These are phyloP conservation scores for Liparis tanakae DNA, from an alignment of 2,797 vertebrate genomes.

Conservation along the genomic window DNA sequence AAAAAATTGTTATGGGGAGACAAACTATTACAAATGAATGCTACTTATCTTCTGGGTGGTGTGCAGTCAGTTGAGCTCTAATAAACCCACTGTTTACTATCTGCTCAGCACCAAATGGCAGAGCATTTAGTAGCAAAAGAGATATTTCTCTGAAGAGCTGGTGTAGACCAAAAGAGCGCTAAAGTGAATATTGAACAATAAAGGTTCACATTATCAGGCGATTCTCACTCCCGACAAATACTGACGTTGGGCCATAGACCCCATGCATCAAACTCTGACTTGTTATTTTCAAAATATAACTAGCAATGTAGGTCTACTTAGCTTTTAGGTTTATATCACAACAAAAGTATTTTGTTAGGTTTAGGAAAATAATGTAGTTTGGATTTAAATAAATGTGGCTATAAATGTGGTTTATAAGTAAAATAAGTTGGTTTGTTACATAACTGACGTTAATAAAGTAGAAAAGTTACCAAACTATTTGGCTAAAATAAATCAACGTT, in stretches of 20 bases:
- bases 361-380: not conserved
- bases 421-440: no score
- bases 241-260: not conserved
- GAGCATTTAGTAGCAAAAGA: not conserved
- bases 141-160: not conserved
- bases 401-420: no score
- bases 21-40: not conserved
- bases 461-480: not conserved
- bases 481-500: not conserved
- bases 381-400: no score
- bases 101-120: no score
- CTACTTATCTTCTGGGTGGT: not conserved
- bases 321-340: not conserved
- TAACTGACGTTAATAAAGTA: no score
- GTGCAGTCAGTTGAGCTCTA: not conserved
- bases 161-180: constrained; percentile 3
- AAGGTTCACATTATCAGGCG: not conserved
- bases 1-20: no score
- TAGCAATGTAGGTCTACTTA: not conserved
- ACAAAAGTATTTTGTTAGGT: not conserved
- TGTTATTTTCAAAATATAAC: not conserved
- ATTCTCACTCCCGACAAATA: not conserved
- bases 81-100: not conserved
- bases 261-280: not conserved
- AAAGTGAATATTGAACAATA: not conserved